These are phyloP conservation scores for Drosophila kuntzei DNA, from an alignment of 2,888 invertebrate genomes.

Conservation along the genomic window DNA sequence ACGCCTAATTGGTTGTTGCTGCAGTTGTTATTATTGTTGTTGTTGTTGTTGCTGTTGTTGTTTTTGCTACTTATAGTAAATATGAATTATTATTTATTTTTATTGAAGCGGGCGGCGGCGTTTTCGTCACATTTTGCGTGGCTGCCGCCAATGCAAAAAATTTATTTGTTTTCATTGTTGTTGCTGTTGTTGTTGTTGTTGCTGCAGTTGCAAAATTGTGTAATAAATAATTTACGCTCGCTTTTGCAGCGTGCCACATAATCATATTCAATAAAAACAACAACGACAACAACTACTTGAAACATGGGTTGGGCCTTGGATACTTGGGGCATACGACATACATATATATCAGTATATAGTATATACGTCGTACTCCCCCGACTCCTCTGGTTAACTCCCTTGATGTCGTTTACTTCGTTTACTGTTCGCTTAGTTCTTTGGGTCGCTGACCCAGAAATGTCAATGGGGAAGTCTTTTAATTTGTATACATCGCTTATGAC, in stretches of 20 bases:
- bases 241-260: slow-evolving; percentile 82
- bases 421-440: slow-evolving; percentile 66
- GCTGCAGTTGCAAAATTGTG: slow-evolving; percentile 67
- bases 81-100: slow-evolving; percentile 78
- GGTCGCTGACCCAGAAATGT: slow-evolving; percentile 85
- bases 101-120: slow-evolving; percentile 68
- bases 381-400: slow-evolving; percentile 1
- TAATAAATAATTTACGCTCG: slow-evolving; percentile 82
- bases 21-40: slow-evolving; percentile 19
- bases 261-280: slow-evolving; percentile 79
- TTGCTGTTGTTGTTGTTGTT: slow-evolving; percentile 52
- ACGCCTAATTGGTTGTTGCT: slow-evolving; percentile 66
- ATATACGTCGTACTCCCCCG: background rate
- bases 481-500: slow-evolving; percentile 35
- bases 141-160: slow-evolving; percentile 62
- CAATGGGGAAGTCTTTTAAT: slow-evolving; percentile 83
- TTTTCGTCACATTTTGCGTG: slow-evolving; percentile 68
- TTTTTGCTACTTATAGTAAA: slow-evolving; percentile 65
- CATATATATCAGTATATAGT: background rate
- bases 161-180: slow-evolving; percentile 75
- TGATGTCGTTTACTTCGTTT: slow-evolving; percentile 17
- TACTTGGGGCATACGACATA: slow-evolving; percentile 22
- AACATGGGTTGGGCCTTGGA: slow-evolving; percentile 58
- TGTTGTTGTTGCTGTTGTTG: slow-evolving; percentile 34
- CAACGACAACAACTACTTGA: slow-evolving; percentile 31